Conservation (phyloP, 2,888 invertebrate genomes). For the Rhimphoctona megacephalus region DNA sequence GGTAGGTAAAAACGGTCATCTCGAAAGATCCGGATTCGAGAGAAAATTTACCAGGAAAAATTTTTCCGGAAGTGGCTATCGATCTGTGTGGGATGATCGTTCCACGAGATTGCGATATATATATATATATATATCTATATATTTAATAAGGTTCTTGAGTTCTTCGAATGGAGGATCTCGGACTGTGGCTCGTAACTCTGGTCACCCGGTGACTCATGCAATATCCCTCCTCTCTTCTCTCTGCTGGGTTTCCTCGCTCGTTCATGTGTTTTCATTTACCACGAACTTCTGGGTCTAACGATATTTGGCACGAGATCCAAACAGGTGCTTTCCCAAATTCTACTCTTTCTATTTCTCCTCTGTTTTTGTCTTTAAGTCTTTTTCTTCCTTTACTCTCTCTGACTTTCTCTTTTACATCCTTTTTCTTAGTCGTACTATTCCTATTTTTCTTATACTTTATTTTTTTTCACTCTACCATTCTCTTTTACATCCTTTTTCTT, state of each 20-base stretch:
- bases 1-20: slow-evolving; percentile 8
- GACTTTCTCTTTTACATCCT: not conserved
- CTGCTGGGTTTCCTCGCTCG: slow-evolving; percentile 4
- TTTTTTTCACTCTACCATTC: not conserved
- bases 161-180: slow-evolving; percentile 59
- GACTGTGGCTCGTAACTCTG: slow-evolving; percentile 41
- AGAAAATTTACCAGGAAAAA: slow-evolving; percentile 39
- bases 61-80: slow-evolving; percentile 63
- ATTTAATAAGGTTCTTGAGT: slow-evolving; percentile 12
- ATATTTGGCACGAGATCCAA: slow-evolving; percentile 61
- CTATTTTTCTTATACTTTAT: not conserved
- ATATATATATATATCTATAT: not conserved
- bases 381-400: too few species aligned
- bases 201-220: slow-evolving; percentile 49
- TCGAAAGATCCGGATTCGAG: slow-evolving; percentile 31
- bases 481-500: not conserved
- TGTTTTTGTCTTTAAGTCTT: not conserved
- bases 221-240: not conserved
- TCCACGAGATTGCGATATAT: not conserved
- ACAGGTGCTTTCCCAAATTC: slow-evolving; percentile 57
- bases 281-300: slow-evolving; percentile 15
- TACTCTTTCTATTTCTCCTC: slow-evolving; percentile 28
- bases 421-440: not conserved
- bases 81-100: slow-evolving; percentile 37
- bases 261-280: slow-evolving; percentile 19